Base-by-base conservation (phyloP, 2,797 vertebrate species). In the Threskiornis aethiopicus region DNA sequence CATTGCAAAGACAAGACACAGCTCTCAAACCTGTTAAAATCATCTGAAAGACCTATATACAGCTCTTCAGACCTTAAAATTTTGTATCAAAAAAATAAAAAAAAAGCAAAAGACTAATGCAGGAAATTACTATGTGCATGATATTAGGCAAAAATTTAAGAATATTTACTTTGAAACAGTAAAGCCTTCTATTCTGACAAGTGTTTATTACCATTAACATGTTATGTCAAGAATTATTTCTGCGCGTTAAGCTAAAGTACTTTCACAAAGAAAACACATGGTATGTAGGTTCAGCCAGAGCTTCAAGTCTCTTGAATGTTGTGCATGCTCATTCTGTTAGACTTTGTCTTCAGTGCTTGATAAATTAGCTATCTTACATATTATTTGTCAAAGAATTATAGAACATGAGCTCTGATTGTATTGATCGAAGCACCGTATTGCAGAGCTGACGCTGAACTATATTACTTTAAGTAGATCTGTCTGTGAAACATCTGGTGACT, bases 401-500 rank as follows among this genome's bases (percentile, higher is more conserved):
- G 44, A 75, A 58, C 11, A 59, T 31, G 37, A 88, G 10, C 5
- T 76, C 42, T 85, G 67, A 73, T 29, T 79, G 44, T 57, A 93
- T 16, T 66, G 79, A 83, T 81, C 2, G 39, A 94, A 96, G 73
- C 35, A 31, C 26, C 71, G 10, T 29, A 35, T 29, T 42, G 31
- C 79, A 71, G 90, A 85, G 51, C 35, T 84, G 84, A 83, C 33
- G 54, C 26, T 24, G 39, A 92, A 72, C 58, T 71, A 58, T 52
- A 20, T 64, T 67, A 66, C 28, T 59, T 72, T 55, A 71, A 84
- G 86, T 66, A 84, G 24, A 89, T 76, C 49, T 3, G 3, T 69
- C 77, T 94, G 77, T 67, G 65, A 73, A 93, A 93, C 51, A 78
- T 84, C 86, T 95, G 67, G n/a, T 89, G 65, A 93, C n/a, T 78